Evolutionary conservation across 2,888 invertebrate species (phyloP), one percentile per base, ranked within the genome.

Genomic region (Schizotus pectinicornis): DNA sequence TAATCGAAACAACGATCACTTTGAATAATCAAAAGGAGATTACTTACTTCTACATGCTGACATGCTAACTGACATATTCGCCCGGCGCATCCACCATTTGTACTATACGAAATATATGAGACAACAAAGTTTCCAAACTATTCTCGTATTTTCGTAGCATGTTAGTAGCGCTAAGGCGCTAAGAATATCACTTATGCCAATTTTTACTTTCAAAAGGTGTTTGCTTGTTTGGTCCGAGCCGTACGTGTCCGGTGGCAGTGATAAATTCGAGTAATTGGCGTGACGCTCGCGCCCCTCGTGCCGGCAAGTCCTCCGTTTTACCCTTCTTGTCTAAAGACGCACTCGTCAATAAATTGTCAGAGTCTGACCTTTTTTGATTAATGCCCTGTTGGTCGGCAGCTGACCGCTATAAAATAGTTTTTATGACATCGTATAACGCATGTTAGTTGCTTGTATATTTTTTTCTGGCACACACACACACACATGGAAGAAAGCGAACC

Each of bases 341-440:
- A 61, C 58, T 61, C 58, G 61, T 61, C 61, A 61, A 61, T 61
- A 61, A 58, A 61, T 58, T 61, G 61, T 61, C 61, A 58, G 53
- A 47, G 54, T 50, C 55, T 59, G 59, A 59, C 71, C 68, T 73
- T 72, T 71, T 71, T 72, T 75, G 75, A 75, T 75, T 74, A 74
- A 75, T 75, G 75, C 69, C 66, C 67, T 70, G 72, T 73, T 72
- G 74, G 72, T 71, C 72, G 72, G 71, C 73, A 73, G 71, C 71
- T 73, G 73, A 74, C 73, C 74, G 71, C 73, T 68, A 73, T 75
- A 74, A 76, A 76, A 72, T 72, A 70, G 69, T 71, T 74, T 74
- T 74, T 72, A 70, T 68, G 68, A 64, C 64, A 61, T 68, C 69
- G 67, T 71, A 67, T 66, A 70, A 72, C 71, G 71, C 70, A 72